Evolutionary conservation across 1,140 invertebrate genomes (phyloP).

Genomic region (Adoxophyes honmai): DNA sequence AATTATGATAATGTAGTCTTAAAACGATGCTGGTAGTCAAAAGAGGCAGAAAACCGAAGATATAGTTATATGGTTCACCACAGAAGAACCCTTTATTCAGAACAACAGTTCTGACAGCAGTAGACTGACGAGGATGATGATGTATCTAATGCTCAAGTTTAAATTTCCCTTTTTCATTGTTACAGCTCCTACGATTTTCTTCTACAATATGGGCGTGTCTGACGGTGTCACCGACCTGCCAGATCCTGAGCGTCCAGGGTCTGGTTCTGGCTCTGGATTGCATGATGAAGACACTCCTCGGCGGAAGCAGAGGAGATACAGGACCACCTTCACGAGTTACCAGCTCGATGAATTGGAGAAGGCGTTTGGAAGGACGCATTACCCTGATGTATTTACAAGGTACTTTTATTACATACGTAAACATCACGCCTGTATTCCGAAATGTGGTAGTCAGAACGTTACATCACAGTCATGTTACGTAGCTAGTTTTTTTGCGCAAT

Average conservation of each 20-base stretch:
- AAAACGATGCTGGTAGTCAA: too few species aligned
- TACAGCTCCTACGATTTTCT: constrained; percentile 25
- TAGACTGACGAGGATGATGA: too few species aligned
- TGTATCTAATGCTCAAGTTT: too few species aligned
- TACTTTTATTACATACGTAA: constrained; percentile 78
- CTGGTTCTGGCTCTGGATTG: constrained; percentile 81
- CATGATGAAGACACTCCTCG: constrained; percentile 92
- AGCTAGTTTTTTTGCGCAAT: too few species aligned
- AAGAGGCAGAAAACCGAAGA: too few species aligned
- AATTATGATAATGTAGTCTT: too few species aligned
- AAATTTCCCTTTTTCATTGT: constrained; percentile 23
- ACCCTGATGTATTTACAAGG: constrained; percentile 99
- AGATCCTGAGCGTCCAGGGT: constrained; percentile 80
- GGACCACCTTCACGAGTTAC: constrained; percentile 96
- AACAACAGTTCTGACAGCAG: too few species aligned
- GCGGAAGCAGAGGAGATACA: constrained; percentile 93
- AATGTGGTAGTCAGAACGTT: too few species aligned
- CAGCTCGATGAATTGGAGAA: constrained; percentile 98
- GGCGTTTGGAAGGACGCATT: constrained; percentile 97
- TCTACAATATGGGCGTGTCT: constrained; percentile 53
- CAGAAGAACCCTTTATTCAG: too few species aligned
- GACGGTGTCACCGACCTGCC: constrained; percentile 70
- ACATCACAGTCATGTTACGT: too few species aligned
- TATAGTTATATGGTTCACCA: too few species aligned
- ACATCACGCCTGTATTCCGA: too few species aligned